Evolutionary conservation across 2,113 vertebrate genomes (phyloP).

Genomic region (Amphiprion percula): DNA sequence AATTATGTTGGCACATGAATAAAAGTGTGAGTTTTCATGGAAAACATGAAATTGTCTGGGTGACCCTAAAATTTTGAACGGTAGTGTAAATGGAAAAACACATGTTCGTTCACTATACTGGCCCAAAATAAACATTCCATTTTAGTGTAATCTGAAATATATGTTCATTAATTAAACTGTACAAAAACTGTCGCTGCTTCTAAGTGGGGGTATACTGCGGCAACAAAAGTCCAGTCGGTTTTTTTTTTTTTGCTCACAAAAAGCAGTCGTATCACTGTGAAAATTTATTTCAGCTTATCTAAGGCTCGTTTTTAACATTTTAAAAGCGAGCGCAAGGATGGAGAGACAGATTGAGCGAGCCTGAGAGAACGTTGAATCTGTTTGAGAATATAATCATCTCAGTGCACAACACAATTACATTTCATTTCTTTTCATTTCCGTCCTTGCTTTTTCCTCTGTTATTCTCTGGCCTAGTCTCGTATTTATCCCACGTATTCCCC

Average conservation of each 20-base stretch:
- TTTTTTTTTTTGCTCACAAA: too few species aligned
- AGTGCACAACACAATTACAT: conserved; percentile 6
- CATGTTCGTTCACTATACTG: background rate
- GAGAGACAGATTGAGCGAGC: background rate
- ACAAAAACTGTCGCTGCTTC: too few species aligned
- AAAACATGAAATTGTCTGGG: too few species aligned
- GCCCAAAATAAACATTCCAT: background rate
- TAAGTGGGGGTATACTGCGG: too few species aligned
- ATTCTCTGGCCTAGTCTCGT: conserved; percentile 41
- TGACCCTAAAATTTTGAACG: too few species aligned
- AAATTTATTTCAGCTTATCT: background rate
- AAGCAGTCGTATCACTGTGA: too few species aligned
- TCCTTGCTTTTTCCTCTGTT: conserved; percentile 27
- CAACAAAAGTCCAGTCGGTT: too few species aligned
- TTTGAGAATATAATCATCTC: conserved; percentile 10
- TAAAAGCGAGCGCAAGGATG: background rate
- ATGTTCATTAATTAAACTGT: background rate
- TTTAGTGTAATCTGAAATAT: background rate
- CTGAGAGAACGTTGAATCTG: background rate
- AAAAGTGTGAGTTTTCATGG: too few species aligned
- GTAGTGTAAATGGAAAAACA: background rate
- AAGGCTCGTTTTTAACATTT: background rate
- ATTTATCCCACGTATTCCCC: conserved; percentile 71
- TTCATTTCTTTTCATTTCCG: conserved; percentile 25
- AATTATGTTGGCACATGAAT: too few species aligned